A percentile compares a stretch with the other conserved stretches of the same genome.
phyloP scores from a whole-genome alignment of 2,797 vertebrate species.

The Chelon auratus region DNA sequence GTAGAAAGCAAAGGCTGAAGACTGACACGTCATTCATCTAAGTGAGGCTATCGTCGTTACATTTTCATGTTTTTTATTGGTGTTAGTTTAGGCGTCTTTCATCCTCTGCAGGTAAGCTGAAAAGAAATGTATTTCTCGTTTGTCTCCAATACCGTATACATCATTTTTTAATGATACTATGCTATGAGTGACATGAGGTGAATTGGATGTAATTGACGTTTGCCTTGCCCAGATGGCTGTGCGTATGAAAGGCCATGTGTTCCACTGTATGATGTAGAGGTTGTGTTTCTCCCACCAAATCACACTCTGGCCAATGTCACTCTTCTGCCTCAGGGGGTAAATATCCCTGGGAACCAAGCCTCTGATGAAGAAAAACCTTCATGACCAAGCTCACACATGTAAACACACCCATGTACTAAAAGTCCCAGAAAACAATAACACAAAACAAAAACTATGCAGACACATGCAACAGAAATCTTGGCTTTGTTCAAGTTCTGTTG shows the following conservation, averaged over 20 bases:
- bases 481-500: background rate
- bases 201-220: constrained; percentile 71
- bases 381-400: constrained; percentile 17
- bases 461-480: constrained; percentile 4
- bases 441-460: background rate
- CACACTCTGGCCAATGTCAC: constrained; percentile 83
- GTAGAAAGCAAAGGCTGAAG: background rate
- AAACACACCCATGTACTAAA: background rate
- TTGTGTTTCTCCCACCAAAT: constrained; percentile 75
- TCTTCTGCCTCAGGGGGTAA: constrained; percentile 72
- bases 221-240: constrained; percentile 66
- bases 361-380: constrained; percentile 56
- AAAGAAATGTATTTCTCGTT: constrained; percentile 41
- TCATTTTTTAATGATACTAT: constrained; percentile 43
- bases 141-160: constrained; percentile 23
- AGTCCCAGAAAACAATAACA: constrained; percentile 9
- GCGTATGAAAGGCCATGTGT: constrained; percentile 69
- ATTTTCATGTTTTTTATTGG: constrained; percentile 23
- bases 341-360: constrained; percentile 82
- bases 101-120: constrained; percentile 29
- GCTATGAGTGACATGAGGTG: constrained; percentile 59
- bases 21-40: constrained; percentile 24
- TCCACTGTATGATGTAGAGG: constrained; percentile 72
- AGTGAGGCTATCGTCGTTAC: constrained; percentile 5
- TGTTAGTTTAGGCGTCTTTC: constrained; percentile 30